Percentiles rank a stretch among this genome's conserved stretches.
phyloP scores from a whole-genome alignment of 1,140 invertebrate genomes.

The Varroa destructor region DNA sequence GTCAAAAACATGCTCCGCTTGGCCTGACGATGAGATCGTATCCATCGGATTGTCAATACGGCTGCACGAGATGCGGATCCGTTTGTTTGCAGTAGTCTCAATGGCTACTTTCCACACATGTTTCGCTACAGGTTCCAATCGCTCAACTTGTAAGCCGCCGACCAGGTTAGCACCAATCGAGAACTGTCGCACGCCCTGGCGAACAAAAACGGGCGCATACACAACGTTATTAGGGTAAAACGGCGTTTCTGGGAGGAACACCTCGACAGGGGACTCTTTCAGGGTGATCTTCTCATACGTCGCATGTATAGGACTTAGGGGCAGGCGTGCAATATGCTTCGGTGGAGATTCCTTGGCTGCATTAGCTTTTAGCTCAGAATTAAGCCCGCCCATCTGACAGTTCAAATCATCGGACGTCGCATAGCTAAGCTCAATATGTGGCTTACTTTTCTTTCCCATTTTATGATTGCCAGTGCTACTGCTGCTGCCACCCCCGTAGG shows the following conservation, averaged over 20 bases:
- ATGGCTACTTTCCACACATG: conserved; percentile 27
- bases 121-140: conserved; percentile 15
- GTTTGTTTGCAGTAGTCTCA: conserved; percentile 24
- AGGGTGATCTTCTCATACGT: conserved; percentile 25
- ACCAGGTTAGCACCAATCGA: conserved; percentile 16
- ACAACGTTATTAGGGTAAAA: conserved; percentile 22
- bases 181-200: conserved; percentile 23
- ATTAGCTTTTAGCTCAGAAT: conserved; percentile 31
- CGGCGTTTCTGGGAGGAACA: conserved; percentile 21
- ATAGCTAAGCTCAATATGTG: conserved; percentile 66
- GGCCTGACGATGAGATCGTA: conserved; percentile 68
- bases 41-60: conserved; percentile 59
- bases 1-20: conserved; percentile 56
- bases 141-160: conserved; percentile 11
- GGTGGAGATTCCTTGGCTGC: background rate
- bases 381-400: conserved; percentile 32
- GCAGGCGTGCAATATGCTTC: conserved; percentile 8
- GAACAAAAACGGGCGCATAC: conserved; percentile 15
- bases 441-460: conserved; percentile 51
- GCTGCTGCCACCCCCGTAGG: conserved; percentile 36
- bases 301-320: conserved; percentile 17
- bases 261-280: conserved; percentile 22
- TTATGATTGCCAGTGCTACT: conserved; percentile 42
- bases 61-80: conserved; percentile 31
- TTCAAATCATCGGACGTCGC: conserved; percentile 39